phyloP scores from a whole-genome alignment of 2,113 vertebrate genomes.

The Phocoena sinus region DNA sequence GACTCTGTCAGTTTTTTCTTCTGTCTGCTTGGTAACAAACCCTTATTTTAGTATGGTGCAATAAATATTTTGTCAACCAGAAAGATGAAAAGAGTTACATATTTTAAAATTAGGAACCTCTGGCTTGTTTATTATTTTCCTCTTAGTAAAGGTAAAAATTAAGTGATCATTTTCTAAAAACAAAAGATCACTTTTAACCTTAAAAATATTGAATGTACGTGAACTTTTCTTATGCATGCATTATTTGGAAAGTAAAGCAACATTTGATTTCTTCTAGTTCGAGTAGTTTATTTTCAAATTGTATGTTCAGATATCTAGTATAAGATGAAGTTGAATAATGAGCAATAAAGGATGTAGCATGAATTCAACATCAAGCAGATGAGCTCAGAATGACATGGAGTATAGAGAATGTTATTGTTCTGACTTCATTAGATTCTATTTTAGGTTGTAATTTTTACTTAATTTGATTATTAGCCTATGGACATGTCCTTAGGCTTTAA shows the following conservation, averaged over 20 bases:
- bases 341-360: neutral
- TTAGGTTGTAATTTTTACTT: conserved; percentile 18
- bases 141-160: conserved; percentile 11
- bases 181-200: neutral
- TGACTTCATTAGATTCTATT: conserved; percentile 2
- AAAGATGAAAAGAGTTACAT: conserved; percentile 26
- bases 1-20: conserved; percentile 12
- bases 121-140: conserved; percentile 11
- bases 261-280: neutral
- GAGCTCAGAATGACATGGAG: neutral
- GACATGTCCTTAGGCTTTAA: neutral
- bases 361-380: neutral
- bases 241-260: conserved; percentile 35
- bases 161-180: conserved; percentile 5
- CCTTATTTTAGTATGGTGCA: neutral
- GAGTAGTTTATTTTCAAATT: conserved; percentile 29
- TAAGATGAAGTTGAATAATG: neutral
- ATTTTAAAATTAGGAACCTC: conserved; percentile 10
- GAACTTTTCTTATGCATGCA: neutral
- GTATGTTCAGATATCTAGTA: neutral
- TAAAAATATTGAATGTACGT: neutral
- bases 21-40: neutral
- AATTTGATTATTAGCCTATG: conserved; percentile 21
- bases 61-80: conserved; percentile 47
- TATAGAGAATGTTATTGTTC: neutral